Evolutionary conservation across 2,797 vertebrate species (phyloP).

Genomic region (Gymnodraco acuticeps): DNA sequence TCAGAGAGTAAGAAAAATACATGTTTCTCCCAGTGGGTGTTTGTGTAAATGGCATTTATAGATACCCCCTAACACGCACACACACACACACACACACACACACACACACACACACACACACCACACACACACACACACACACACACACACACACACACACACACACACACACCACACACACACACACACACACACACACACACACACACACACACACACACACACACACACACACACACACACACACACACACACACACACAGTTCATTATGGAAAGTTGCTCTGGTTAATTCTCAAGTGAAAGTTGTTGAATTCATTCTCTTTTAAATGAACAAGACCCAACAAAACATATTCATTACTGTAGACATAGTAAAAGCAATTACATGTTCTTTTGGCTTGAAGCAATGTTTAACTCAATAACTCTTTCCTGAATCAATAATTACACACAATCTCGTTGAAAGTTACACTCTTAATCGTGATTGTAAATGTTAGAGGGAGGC

Average conservation of each 20-base stretch:
- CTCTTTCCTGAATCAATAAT: slow-evolving; percentile 9
- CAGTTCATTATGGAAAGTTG: neutral
- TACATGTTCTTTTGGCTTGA: slow-evolving; percentile 1
- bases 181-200: neutral
- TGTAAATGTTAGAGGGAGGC: neutral
- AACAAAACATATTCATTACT: slow-evolving; percentile 25
- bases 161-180: slow-evolving; percentile 21
- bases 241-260: slow-evolving; percentile 1
- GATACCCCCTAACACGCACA: neutral
- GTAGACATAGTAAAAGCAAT: neutral
- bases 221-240: slow-evolving; percentile 2
- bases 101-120: slow-evolving; percentile 1
- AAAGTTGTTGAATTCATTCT: slow-evolving; percentile 26
- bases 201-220: neutral
- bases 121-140: slow-evolving; percentile 44
- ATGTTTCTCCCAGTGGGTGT: neutral
- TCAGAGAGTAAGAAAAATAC: neutral
- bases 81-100: neutral
- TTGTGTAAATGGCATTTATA: neutral
- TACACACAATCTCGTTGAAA: neutral
- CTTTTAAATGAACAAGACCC: slow-evolving; percentile 26
- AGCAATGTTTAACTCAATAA: slow-evolving; percentile 5
- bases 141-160: slow-evolving; percentile 38
- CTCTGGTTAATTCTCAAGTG: slow-evolving; percentile 9
- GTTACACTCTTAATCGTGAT: neutral